A percentile compares a stretch with the other conserved stretches of the same genome.
Evolutionary conservation across 2,113 vertebrate genomes (phyloP).

Genomic region (Pavo muticus): DNA sequence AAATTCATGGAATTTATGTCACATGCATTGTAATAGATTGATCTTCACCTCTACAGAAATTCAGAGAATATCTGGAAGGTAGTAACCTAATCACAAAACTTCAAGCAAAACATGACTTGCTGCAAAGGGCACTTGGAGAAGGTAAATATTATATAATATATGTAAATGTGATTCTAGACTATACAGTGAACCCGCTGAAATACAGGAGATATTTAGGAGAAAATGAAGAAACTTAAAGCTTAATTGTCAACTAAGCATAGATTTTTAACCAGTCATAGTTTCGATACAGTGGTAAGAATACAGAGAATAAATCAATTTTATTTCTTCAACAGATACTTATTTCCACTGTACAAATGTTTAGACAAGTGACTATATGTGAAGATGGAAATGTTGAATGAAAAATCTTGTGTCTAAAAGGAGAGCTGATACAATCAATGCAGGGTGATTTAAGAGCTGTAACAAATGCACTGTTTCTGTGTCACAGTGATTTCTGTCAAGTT

Average conservation of each 20-base stretch:
- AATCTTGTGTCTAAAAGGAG: neutral
- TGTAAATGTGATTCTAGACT: neutral
- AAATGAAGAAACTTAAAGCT: neutral
- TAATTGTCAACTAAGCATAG: neutral
- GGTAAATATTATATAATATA: conserved; percentile 76
- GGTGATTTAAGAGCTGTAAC: neutral
- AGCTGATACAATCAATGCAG: neutral
- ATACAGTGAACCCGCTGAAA: neutral
- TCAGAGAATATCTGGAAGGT: conserved; percentile 96
- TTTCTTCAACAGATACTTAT: neutral
- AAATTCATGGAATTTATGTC: neutral
- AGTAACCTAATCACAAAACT: conserved; percentile 99
- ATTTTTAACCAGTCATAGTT: neutral
- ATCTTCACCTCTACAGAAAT: conserved; percentile 90
- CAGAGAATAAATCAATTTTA: neutral
- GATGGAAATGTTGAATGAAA: neutral
- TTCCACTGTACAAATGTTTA: neutral
- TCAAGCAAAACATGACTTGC: conserved; percentile 97
- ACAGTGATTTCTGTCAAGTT: neutral
- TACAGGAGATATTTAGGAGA: neutral
- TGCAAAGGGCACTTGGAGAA: conserved; percentile 94
- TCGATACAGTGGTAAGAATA: neutral
- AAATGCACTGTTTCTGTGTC: neutral
- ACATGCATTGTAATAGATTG: conserved; percentile 42
- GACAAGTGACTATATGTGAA: neutral